Evolutionary conservation across 2,888 invertebrate genomes (phyloP).

Genomic region (Brenthis hecate): DNA sequence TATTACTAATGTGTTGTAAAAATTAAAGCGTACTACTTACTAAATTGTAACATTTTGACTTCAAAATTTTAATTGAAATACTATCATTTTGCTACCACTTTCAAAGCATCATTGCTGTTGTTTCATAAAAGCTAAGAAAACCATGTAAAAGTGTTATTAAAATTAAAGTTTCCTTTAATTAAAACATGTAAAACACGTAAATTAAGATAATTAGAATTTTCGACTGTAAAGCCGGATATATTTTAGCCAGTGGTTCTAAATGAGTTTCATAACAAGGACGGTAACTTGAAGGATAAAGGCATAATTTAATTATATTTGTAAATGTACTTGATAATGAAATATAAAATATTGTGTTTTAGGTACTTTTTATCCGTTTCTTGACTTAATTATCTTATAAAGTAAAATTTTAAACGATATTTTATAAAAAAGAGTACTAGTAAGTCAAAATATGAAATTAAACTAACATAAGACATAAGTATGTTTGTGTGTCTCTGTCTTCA

Average conservation of each 20-base stretch:
- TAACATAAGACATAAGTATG: no score
- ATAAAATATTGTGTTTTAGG: background rate
- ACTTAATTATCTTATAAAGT: no score
- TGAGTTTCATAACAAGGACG: constrained; percentile 16
- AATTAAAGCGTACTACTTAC: no score
- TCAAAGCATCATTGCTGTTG: background rate
- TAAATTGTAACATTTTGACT: no score
- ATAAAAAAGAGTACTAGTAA: no score
- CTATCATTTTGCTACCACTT: no score
- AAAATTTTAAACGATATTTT: no score
- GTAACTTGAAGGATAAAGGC: constrained; percentile 12
- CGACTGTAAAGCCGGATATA: constrained; percentile 1
- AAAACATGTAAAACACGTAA: constrained; percentile 15
- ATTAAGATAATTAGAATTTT: constrained; percentile 15
- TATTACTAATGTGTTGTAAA: no score
- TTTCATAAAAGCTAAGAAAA: background rate
- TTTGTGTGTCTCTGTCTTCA: no score
- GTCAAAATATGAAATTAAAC: no score
- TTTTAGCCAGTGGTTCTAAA: constrained; percentile 17
- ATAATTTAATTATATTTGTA: constrained; percentile 10
- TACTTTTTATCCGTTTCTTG: no score
- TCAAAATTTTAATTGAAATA: no score
- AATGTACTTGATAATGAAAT: constrained; percentile 8
- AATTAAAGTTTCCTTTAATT: constrained; percentile 5
- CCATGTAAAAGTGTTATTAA: constrained; percentile 9